These are phyloP conservation scores for Agonum fuliginosum DNA, from an alignment of 2,888 invertebrate genomes.

Conservation along the genomic window DNA sequence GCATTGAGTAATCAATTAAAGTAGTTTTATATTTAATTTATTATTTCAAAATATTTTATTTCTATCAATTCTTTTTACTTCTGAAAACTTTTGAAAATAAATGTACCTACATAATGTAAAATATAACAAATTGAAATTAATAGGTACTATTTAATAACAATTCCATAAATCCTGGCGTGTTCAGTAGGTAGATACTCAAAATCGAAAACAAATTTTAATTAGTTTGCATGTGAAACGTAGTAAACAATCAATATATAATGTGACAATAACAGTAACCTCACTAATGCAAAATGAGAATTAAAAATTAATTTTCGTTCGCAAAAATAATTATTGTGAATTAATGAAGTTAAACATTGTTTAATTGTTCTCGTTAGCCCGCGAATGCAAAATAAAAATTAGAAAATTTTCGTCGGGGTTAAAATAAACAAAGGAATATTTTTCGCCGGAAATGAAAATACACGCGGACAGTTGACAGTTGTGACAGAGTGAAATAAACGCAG, in stretches of 20 bases:
- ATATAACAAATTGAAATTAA: too few species aligned
- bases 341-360: conserved; percentile 13
- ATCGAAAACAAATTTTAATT: too few species aligned
- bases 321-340: neutral
- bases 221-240: neutral
- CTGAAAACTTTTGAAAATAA: too few species aligned
- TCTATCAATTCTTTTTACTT: too few species aligned
- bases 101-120: too few species aligned
- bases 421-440: conserved; percentile 34
- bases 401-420: conserved; percentile 1
- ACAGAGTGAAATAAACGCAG: conserved; percentile 34
- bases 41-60: too few species aligned
- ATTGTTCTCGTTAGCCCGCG: conserved; percentile 1
- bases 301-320: neutral
- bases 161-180: too few species aligned
- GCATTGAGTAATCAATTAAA: too few species aligned
- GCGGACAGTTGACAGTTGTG: conserved; percentile 7
- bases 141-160: too few species aligned
- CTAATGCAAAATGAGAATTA: neutral
- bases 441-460: conserved; percentile 43
- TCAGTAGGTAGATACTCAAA: too few species aligned
- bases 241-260: neutral
- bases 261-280: neutral
- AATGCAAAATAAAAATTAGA: conserved; percentile 19
- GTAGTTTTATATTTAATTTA: too few species aligned